A percentile compares a stretch with the other conserved stretches of the same genome.
Evolutionary conservation across 1,140 invertebrate species (phyloP).

Genomic region (Triops longicaudatus): DNA sequence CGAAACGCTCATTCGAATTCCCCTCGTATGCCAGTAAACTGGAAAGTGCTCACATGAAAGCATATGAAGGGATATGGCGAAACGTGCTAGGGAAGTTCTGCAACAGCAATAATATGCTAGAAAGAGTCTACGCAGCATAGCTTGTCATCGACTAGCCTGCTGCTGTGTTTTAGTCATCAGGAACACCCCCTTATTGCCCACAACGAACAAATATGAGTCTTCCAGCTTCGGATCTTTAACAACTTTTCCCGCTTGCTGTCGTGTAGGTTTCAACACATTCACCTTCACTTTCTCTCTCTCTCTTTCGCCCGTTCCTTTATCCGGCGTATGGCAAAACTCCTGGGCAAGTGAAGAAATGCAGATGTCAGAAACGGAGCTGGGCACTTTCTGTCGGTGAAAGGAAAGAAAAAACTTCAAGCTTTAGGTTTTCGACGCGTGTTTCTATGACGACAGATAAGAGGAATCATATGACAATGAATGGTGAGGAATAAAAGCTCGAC

Average conservation of each 20-base stretch:
- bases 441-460: conserved; percentile 8
- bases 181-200: conserved; percentile 5
- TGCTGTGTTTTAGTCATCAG: conserved; percentile 15
- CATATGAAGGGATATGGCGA: not conserved
- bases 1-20: not conserved
- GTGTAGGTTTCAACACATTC: not conserved
- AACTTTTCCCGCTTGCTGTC: not conserved
- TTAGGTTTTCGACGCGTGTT: not conserved
- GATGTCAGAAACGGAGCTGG: not conserved
- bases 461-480: not conserved
- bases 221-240: not conserved
- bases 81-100: not conserved
- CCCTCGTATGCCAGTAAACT: not conserved
- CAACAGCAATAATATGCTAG: not conserved
- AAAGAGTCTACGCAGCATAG: not conserved
- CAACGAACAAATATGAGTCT: not conserved
- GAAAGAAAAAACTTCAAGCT: no score
- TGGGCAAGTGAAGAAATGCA: conserved; percentile 7
- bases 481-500: not conserved
- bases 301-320: not conserved
- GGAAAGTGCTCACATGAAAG: no score
- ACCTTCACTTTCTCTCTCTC: no score
- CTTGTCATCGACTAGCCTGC: not conserved
- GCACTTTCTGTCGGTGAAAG: not conserved
- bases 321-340: not conserved